These are phyloP conservation scores for Chondrilla cf. caribensis DNA, from an alignment of 37 sponge, comb jelly and placozoan genomes.

Conservation along the genomic window DNA sequence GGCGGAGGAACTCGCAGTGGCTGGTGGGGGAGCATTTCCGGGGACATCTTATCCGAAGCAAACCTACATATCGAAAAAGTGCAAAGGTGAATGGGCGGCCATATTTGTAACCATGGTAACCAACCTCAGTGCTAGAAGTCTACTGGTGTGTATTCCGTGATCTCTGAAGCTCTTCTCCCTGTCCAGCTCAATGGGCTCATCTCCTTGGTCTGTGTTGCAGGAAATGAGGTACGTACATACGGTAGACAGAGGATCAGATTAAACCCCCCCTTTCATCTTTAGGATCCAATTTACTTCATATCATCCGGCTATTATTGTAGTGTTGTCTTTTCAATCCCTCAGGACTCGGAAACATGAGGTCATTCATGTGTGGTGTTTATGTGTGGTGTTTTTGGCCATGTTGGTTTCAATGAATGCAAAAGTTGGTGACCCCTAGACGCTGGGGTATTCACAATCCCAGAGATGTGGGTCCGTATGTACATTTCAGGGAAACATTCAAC, in stretches of 20 bases:
- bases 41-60: neutral
- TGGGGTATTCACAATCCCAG: too few species aligned
- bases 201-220: slow-evolving; percentile 46
- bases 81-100: neutral
- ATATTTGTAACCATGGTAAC: neutral
- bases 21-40: slow-evolving; percentile 1
- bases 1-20: slow-evolving; percentile 22
- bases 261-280: too few species aligned
- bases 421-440: too few species aligned
- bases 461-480: neutral
- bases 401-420: too few species aligned
- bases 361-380: too few species aligned
- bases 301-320: too few species aligned
- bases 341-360: too few species aligned
- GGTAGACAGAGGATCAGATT: neutral
- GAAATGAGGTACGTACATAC: neutral
- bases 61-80: neutral
- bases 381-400: too few species aligned
- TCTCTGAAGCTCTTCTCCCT: slow-evolving; percentile 42
- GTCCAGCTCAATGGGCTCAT: slow-evolving; percentile 47
- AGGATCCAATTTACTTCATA: too few species aligned
- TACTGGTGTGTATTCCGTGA: slow-evolving; percentile 63
- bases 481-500: too few species aligned
- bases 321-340: too few species aligned
- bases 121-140: slow-evolving; percentile 60